Conservation (phyloP, 2,113 vertebrate genomes). For the Tupaia chinensis region DNA sequence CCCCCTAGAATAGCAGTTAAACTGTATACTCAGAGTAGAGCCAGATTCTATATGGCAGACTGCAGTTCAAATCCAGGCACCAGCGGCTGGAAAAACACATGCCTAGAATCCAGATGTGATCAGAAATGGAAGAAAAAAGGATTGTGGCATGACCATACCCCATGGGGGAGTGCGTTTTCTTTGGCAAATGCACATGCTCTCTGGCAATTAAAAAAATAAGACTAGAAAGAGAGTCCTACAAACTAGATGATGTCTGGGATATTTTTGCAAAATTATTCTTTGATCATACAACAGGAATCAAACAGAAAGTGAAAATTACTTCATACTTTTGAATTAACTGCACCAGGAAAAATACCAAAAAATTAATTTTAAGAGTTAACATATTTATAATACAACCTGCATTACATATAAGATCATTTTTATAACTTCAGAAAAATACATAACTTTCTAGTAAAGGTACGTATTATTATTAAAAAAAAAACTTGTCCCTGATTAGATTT, state of each 20-base stretch:
- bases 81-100: too few relatives aligned
- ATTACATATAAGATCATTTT: neutral
- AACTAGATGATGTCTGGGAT: neutral
- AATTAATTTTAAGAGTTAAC: slow-evolving; percentile 26
- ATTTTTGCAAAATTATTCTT: neutral
- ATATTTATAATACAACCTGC: slow-evolving; percentile 22
- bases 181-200: too few relatives aligned
- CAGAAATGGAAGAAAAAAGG: too few relatives aligned
- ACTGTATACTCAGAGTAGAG: too few relatives aligned
- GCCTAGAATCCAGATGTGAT: too few relatives aligned
- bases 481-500: neutral
- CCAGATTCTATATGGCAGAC: too few relatives aligned
- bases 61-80: too few relatives aligned
- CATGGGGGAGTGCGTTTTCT: too few relatives aligned
- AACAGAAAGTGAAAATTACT: slow-evolving; percentile 18
- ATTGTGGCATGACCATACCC: too few relatives aligned
- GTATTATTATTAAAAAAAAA: slow-evolving; percentile 17
- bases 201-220: neutral
- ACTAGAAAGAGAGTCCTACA: neutral
- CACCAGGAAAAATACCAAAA: neutral
- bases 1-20: too few relatives aligned
- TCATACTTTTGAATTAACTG: neutral
- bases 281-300: neutral
- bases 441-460: neutral
- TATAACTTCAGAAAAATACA: neutral